These are phyloP conservation scores for Drosophila affinis DNA, from an alignment of 2,888 invertebrate species.

Conservation along the genomic window DNA sequence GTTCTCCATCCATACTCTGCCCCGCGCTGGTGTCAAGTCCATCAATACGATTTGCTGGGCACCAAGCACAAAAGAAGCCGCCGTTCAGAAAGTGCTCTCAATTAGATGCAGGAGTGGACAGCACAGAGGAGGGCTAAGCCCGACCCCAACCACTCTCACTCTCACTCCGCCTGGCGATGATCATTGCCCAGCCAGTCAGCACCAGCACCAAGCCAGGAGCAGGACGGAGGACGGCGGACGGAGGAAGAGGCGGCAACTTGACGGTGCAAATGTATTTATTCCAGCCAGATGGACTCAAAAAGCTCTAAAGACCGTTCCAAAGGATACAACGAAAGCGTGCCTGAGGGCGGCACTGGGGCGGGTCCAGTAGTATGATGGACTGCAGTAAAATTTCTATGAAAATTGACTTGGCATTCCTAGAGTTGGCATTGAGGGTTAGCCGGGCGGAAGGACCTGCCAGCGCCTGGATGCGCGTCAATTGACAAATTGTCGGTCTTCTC, in stretches of 20 bases:
- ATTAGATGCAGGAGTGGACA: too few species aligned
- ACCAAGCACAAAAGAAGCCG: too few species aligned
- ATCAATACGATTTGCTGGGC: too few species aligned
- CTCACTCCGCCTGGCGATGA: too few species aligned
- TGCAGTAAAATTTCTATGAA: conserved; percentile 68
- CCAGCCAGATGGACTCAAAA: conserved; percentile 70
- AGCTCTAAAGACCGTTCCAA: conserved; percentile 60
- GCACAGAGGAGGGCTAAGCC: too few species aligned
- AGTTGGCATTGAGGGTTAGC: conserved; percentile 63
- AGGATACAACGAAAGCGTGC: conserved; percentile 6
- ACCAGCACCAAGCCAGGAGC: not conserved
- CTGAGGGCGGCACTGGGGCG: not conserved
- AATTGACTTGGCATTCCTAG: conserved; percentile 47
- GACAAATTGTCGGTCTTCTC: conserved; percentile 67
- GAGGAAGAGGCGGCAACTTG: conserved; percentile 24
- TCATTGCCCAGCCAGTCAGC: too few species aligned
- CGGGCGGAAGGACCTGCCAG: conserved; percentile 69
- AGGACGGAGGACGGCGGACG: not conserved
- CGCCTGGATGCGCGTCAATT: conserved; percentile 73
- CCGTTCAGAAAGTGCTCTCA: too few species aligned
- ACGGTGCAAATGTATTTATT: conserved; percentile 70
- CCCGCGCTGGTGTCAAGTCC: too few species aligned
- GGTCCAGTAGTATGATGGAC: conserved; percentile 22
- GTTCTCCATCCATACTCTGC: too few species aligned
- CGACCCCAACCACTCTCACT: too few species aligned